Evolutionary conservation across 1,140 invertebrate genomes (phyloP).

Genomic region (Uloborus diversus): DNA sequence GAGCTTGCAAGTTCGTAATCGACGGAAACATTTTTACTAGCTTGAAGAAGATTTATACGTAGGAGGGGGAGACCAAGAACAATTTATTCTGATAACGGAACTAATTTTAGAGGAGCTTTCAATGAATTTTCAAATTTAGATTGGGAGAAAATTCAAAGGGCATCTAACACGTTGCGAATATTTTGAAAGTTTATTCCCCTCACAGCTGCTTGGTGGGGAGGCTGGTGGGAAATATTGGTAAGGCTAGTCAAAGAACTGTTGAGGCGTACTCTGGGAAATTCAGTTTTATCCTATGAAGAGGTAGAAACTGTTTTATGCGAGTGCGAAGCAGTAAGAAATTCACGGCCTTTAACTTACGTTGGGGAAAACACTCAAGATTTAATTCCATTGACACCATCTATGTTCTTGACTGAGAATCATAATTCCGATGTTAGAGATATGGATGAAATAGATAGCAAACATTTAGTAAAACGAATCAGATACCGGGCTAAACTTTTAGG

Average conservation of each 20-base stretch:
- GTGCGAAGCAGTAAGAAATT: constrained; percentile 7
- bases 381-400: constrained; percentile 55
- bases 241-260: neutral
- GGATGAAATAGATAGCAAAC: too few species aligned
- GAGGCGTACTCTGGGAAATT: neutral
- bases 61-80: neutral
- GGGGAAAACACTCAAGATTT: constrained; percentile 31
- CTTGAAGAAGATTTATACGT: constrained; percentile 3
- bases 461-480: too few species aligned
- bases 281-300: constrained; percentile 1
- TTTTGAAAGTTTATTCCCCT: constrained; percentile 13
- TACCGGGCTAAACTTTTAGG: too few species aligned
- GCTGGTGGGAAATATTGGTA: constrained; percentile 7
- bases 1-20: neutral
- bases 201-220: constrained; percentile 10
- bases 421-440: too few species aligned
- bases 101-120: neutral
- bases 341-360: constrained; percentile 28
- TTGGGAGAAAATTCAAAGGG: neutral
- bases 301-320: constrained; percentile 6
- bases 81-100: constrained; percentile 13
- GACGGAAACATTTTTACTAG: neutral
- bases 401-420: too few species aligned
- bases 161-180: neutral
- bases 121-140: neutral